Evolutionary conservation across 1,140 invertebrate genomes (phyloP).

Genomic region (Saxidomus purpurata): DNA sequence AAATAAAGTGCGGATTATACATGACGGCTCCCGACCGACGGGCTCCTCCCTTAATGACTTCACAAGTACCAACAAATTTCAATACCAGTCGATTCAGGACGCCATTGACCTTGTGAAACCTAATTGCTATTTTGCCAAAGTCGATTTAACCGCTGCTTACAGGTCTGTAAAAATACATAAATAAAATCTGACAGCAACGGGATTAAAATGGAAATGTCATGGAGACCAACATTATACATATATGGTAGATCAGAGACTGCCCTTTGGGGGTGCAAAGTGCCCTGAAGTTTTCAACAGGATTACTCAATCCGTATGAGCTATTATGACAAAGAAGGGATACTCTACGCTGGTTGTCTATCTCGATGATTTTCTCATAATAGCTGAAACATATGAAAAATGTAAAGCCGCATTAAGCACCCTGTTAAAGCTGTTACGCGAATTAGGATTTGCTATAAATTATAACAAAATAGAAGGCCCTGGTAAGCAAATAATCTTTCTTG

Average conservation of each 20-base stretch:
- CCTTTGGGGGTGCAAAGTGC: constrained; percentile 30
- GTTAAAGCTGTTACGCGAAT: background rate
- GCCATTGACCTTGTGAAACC: constrained; percentile 8
- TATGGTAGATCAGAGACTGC: constrained; percentile 37
- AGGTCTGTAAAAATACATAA: constrained; percentile 19
- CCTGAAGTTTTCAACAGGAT: constrained; percentile 48
- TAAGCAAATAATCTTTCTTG: background rate
- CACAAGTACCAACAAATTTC: background rate
- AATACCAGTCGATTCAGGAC: constrained; percentile 20
- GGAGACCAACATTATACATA: constrained; percentile 20
- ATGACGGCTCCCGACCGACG: background rate
- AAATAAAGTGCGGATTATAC: background rate
- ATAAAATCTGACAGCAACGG: constrained; percentile 23
- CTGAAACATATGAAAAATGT: constrained; percentile 10
- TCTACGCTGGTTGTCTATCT: constrained; percentile 16
- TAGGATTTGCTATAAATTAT: constrained; percentile 46
- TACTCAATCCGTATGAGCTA: constrained; percentile 27
- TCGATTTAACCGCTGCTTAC: constrained; percentile 7
- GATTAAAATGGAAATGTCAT: constrained; percentile 44
- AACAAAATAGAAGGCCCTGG: constrained; percentile 32
- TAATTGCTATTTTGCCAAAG: constrained; percentile 30
- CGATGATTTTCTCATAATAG: constrained; percentile 44
- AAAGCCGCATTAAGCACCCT: background rate
- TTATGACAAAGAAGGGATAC: constrained; percentile 3
- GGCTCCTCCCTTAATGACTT: background rate